Conservation (phyloP, 2,113 vertebrate species). For the Varanus salvator region DNA sequence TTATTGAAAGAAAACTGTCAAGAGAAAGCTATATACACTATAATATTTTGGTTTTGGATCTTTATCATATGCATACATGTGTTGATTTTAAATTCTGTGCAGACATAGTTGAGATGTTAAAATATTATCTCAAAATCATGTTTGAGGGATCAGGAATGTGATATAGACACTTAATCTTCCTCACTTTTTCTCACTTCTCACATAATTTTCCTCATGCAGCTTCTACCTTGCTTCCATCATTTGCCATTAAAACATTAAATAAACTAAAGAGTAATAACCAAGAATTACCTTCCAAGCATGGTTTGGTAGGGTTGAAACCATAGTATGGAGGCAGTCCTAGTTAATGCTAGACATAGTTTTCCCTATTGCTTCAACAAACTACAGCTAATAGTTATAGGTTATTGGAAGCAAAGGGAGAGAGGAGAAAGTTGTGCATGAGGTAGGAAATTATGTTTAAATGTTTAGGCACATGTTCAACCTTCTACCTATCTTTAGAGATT, state of each 20-base stretch:
- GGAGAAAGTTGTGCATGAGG: not conserved
- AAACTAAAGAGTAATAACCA: not conserved
- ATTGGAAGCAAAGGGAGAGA: not conserved
- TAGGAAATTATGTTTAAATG: not conserved
- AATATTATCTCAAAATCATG: not conserved
- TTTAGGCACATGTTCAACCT: not conserved
- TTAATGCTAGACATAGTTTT: not conserved
- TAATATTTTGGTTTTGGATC: not conserved
- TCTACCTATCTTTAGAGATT: not conserved
- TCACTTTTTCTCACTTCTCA: not conserved
- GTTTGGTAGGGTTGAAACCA: not conserved
- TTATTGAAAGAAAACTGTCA: slow-evolving; percentile 4
- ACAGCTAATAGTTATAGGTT: not conserved
- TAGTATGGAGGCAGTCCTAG: not conserved
- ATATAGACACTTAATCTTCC: not conserved
- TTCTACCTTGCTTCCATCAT: not conserved
- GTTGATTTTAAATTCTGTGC: not conserved
- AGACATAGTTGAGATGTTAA: not conserved
- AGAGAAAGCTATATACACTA: not conserved
- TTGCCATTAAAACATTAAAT: not conserved
- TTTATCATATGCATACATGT: not conserved
- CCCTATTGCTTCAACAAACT: not conserved
- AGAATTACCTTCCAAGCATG: not conserved
- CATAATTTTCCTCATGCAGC: not conserved
- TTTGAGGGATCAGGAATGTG: not conserved